Conservation (phyloP, 2,797 vertebrate species). For the Eidolon dupreanum region DNA sequence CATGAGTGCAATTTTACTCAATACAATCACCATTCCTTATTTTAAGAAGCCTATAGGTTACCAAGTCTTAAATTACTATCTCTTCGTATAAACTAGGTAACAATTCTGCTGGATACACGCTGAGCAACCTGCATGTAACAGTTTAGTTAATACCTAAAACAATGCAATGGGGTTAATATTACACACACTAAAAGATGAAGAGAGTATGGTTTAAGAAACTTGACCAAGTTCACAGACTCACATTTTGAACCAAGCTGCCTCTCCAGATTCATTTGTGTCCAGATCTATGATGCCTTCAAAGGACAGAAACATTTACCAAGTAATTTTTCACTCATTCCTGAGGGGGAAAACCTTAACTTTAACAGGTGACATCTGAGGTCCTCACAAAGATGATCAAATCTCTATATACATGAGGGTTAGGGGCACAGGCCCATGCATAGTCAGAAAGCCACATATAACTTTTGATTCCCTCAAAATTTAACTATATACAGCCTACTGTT, state of each 20-base stretch:
- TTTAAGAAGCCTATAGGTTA: background rate
- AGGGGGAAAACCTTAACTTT: background rate
- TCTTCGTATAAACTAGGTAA: background rate
- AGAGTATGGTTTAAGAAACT: background rate
- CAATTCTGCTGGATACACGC: background rate
- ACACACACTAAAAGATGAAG: background rate
- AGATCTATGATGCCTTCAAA: background rate
- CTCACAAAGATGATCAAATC: background rate
- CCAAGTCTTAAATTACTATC: background rate
- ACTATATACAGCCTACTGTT: too few relatives aligned
- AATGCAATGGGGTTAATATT: background rate
- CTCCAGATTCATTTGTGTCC: background rate
- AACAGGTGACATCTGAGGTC: background rate
- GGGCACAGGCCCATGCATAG: too few relatives aligned
- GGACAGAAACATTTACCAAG: background rate
- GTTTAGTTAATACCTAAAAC: background rate
- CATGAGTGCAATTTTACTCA: background rate
- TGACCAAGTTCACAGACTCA: background rate
- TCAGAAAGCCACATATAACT: too few relatives aligned
- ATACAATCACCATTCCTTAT: background rate
- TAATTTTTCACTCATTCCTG: background rate
- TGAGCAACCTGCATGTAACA: background rate
- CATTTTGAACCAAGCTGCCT: background rate
- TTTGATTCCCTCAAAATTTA: too few relatives aligned
- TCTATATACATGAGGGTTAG: background rate